Percentiles rank a stretch among this genome's conserved stretches.
Conservation (phyloP, 2,113 vertebrate species). For the Amphiprion percula region DNA sequence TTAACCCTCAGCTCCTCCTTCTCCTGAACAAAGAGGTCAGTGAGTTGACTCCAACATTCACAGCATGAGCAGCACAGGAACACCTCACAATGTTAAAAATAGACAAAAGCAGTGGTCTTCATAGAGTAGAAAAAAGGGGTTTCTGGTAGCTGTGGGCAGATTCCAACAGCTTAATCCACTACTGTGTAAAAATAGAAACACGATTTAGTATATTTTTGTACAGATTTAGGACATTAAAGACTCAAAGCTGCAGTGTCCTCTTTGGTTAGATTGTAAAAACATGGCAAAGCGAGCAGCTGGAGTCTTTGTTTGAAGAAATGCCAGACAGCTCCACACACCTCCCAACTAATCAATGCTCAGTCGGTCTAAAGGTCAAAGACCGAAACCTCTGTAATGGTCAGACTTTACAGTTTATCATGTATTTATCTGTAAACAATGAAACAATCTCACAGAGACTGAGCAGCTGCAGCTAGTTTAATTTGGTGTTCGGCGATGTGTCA, state of each 20-base stretch:
- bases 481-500: neutral
- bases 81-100: neutral
- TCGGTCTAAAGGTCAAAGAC: constrained; percentile 72
- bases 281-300: neutral
- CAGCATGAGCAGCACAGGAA: neutral
- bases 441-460: neutral
- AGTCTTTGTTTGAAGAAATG: constrained; percentile 6
- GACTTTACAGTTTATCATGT: constrained; percentile 40
- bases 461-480: neutral
- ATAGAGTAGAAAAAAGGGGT: no score
- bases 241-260: neutral
- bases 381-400: constrained; percentile 35
- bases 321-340: constrained; percentile 24
- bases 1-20: constrained; percentile 47
- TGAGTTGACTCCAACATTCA: neutral
- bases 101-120: neutral
- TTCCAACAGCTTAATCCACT: neutral
- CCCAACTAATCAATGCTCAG: constrained; percentile 47
- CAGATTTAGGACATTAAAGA: no score
- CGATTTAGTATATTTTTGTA: neutral
- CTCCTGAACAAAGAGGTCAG: constrained; percentile 55
- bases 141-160: neutral
- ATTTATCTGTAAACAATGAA: constrained; percentile 46
- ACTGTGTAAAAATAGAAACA: no score
- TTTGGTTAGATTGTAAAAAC: neutral